Conservation (phyloP, 2,113 vertebrate genomes). For the Orthonyx spaldingii region DNA sequence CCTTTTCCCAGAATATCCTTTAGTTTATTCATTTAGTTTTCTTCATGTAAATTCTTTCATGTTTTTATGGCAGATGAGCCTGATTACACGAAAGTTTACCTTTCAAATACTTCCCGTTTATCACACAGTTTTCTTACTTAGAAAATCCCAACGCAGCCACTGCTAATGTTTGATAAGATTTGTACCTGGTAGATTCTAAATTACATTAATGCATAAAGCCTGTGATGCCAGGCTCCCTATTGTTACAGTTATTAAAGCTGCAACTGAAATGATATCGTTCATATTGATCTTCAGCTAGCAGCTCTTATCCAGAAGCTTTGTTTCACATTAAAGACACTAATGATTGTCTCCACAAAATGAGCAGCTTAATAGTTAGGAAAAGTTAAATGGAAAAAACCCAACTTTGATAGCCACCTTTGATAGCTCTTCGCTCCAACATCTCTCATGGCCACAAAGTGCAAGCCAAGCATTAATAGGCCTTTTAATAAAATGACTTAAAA, state of each 20-base stretch:
- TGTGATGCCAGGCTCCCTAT: conserved; percentile 70
- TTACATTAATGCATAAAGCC: conserved; percentile 74
- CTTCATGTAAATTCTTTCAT: conserved; percentile 22
- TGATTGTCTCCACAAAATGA: conserved; percentile 71
- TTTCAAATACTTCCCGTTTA: conserved; percentile 34
- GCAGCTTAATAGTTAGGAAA: conserved; percentile 67
- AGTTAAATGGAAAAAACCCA: conserved; percentile 53
- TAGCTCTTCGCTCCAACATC: conserved; percentile 55
- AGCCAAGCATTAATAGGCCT: conserved; percentile 53
- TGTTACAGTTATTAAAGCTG: conserved; percentile 75
- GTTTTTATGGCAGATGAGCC: background rate
- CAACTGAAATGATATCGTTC: conserved; percentile 70
- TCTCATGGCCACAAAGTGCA: conserved; percentile 48
- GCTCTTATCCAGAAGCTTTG: conserved; percentile 76
- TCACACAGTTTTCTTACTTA: conserved; percentile 56
- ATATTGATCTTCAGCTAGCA: conserved; percentile 75
- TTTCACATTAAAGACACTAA: conserved; percentile 74
- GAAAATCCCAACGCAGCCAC: conserved; percentile 56
- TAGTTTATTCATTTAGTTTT: background rate
- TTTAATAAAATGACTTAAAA: conserved; percentile 59
- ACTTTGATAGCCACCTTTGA: conserved; percentile 68
- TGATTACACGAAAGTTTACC: conserved; percentile 54
- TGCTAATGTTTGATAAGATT: conserved; percentile 63
- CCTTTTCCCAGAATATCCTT: background rate
- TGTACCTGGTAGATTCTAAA: conserved; percentile 76